Base-by-base conservation (phyloP, 2,113 vertebrate genomes). In the Calidris pugnax region DNA sequence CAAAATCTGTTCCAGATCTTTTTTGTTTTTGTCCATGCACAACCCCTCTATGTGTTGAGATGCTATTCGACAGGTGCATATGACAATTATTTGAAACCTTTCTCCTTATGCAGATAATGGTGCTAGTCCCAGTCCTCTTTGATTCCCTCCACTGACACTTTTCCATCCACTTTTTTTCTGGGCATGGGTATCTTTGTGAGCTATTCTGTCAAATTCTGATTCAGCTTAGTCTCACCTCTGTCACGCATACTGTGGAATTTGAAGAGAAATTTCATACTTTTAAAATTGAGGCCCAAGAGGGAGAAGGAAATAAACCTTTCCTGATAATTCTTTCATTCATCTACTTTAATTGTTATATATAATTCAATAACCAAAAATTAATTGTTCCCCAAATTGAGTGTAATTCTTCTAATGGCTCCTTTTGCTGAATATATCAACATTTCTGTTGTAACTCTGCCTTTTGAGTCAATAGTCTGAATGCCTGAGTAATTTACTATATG, bases 361-460 rank as follows among this genome's bases (percentile, higher is more conserved):
- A 74, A 81, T 91, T 71, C 21, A 6, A 37, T 69, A 43, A 85
- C 3, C 10, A 59, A 95, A 93, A 96, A 89, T 74, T 64, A 72
- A 43, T 28, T 71, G 32, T 47, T 90, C n/a, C 45, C 57, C 30
- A 92, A 92, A 33, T 88, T 75, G 90, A 72, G 93, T 67, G 14
- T 53, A 90, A 79, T 94, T 86, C 7, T 89, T 82, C 45, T 90
- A 95, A 85, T 75, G 10, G 22, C 24, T 48, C 20, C 10, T 77
- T 72, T 90, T 87, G 85, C 57, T 89, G 21, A 84, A 56, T 90
- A 33, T 41, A 95, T 56, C 82, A 80, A 68, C 20, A 81, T 39
- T 77, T 48, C 23, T 81, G 45, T 69, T 95, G 30, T 93, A 90
- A 90, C 33, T 72, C 47, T 96, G 62, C 17, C 60, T 96, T 97